Evolutionary conservation across 2,113 vertebrate species (phyloP), one percentile per base, ranked within the genome.

Genomic region (Orthonyx spaldingii): DNA sequence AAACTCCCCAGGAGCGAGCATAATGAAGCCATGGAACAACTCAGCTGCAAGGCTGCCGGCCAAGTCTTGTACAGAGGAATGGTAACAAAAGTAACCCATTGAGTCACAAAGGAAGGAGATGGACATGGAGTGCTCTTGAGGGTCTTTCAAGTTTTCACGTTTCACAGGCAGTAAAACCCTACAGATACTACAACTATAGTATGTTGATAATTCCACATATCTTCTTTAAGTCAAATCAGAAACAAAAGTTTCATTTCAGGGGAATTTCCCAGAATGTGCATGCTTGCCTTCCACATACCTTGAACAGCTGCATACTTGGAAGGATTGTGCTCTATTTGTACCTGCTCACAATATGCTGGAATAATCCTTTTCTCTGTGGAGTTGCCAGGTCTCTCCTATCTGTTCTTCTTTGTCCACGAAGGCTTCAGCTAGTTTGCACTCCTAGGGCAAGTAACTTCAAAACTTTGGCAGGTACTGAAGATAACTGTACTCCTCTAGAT

Each of bases 51-150:
- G 21, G 13, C 49, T 60, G 35, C 41, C 27, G 60, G 39, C 20
- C 61, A 85, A 88, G 8, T 24, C 24, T 50, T 2, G 0, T 17
- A 13, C 0, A 0, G 37, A 56, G 20, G 19, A 2, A 39, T 7
- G 7, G 23, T 10, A 64, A 85, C 10, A 72, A 35, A 72, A 76
- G 17, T 46, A 68, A 72, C 15, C 13, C 8, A 3, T 41, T 44
- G 65, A 32, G 24, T 42, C 57, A 59, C 53, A 64, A 26, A 1
- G 4, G 47, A 37, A 50, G 11, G 23, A 75, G 19, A 32, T 18
- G 7, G 50, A 10, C 39, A 32, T 18, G 5, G 5, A 27, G 5
- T 39, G 11, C 4, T 78, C 30, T 30, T 60, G 35, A 44, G 23
- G 3, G 4, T 57, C 49, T 35, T 78, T 42, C 7, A 33, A 66